Conservation (phyloP, 1,140 invertebrate genomes). For the Polyergus mexicanus region DNA sequence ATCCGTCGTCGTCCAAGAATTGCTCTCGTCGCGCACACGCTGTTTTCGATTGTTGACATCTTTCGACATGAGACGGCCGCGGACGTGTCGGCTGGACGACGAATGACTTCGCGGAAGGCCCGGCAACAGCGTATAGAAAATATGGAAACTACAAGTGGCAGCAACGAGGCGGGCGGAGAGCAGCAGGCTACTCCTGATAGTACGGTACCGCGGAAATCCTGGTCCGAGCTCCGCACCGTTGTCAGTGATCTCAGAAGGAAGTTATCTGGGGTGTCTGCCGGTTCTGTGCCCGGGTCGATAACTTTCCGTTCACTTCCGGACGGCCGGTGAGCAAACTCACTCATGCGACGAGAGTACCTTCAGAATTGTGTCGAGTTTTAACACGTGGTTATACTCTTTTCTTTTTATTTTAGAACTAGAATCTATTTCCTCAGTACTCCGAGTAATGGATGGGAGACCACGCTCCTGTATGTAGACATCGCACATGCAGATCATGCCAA, state of each 20-base stretch:
- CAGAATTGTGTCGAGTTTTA: not conserved
- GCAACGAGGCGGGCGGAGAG: conserved; percentile 65
- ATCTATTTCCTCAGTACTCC: conserved; percentile 96
- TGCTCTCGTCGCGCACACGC: no score
- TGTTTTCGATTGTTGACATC: no score
- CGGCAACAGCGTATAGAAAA: conserved; percentile 33
- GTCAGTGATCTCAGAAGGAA: conserved; percentile 94
- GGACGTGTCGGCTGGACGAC: conserved; percentile 13
- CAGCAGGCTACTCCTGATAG: conserved; percentile 54
- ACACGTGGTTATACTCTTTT: not conserved
- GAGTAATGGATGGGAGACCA: conserved; percentile 94
- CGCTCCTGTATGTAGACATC: conserved; percentile 94
- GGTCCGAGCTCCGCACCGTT: conserved; percentile 93
- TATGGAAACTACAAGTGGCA: conserved; percentile 72
- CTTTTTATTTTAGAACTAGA: conserved; percentile 87
- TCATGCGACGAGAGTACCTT: not conserved
- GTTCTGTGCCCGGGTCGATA: conserved; percentile 92
- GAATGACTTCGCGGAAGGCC: conserved; percentile 49
- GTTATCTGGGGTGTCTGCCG: conserved; percentile 91
- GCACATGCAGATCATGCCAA: conserved; percentile 87
- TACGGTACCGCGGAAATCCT: conserved; percentile 85
- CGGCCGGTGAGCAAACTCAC: conserved; percentile 84
- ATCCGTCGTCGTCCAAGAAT: not conserved
- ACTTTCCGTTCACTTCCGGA: conserved; percentile 92
- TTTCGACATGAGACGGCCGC: conserved; percentile 57